A percentile compares a stretch with the other conserved stretches of the same genome.
phyloP scores from a whole-genome alignment of 2,888 invertebrate genomes.

The Autographa gamma region DNA sequence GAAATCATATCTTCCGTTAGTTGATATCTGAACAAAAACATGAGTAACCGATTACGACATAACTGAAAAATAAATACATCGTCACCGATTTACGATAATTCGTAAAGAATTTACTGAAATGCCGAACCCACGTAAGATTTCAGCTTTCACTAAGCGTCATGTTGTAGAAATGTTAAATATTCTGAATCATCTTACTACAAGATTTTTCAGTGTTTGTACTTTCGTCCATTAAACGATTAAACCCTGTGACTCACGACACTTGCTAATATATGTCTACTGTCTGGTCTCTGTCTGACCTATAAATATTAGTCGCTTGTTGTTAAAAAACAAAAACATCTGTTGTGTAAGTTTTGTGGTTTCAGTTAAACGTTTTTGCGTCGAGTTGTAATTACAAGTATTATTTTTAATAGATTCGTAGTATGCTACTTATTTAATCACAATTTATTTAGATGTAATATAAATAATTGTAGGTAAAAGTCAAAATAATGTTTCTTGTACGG shows the following conservation, averaged over 20 bases:
- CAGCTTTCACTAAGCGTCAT: slow-evolving; percentile 47
- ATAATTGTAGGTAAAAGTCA: too few relatives aligned
- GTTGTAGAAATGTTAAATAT: slow-evolving; percentile 30
- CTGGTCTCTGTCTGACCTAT: slow-evolving; percentile 39
- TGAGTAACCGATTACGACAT: slow-evolving; percentile 28
- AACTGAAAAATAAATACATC: slow-evolving; percentile 48
- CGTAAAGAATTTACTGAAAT: slow-evolving; percentile 42
- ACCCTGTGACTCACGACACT: slow-evolving; percentile 43
- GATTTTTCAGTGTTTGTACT: slow-evolving; percentile 23
- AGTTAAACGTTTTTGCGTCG: background rate
- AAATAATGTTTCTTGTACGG: background rate
- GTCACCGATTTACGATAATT: slow-evolving; percentile 21
- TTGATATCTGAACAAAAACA: slow-evolving; percentile 5
- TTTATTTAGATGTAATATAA: too few relatives aligned
- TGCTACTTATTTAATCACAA: too few relatives aligned
- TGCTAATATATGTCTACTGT: slow-evolving; percentile 15
- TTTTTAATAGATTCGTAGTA: too few relatives aligned
- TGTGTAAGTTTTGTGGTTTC: slow-evolving; percentile 3
- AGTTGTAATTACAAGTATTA: background rate
- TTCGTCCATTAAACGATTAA: slow-evolving; percentile 9
- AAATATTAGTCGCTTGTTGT: slow-evolving; percentile 33
- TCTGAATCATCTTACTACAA: slow-evolving; percentile 48
- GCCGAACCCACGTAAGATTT: slow-evolving; percentile 49
- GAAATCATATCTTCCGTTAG: slow-evolving; percentile 28
- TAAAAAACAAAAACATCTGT: slow-evolving; percentile 13